A percentile compares a stretch with the other conserved stretches of the same genome.
Conservation (phyloP, 2,888 invertebrate species). For the Microchrysa polita region DNA sequence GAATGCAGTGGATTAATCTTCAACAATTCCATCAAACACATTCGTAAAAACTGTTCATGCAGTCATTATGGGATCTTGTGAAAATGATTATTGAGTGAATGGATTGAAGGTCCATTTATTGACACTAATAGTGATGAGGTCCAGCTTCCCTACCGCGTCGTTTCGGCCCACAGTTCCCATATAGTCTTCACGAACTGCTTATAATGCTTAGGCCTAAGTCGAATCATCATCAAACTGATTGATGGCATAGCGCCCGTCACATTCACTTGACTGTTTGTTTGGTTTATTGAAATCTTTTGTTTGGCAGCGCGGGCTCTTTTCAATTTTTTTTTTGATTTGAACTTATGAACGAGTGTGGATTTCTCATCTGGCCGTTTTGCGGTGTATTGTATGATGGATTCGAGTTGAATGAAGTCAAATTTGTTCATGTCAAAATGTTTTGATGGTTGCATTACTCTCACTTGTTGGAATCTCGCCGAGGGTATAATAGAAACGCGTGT, state of each 20-base stretch:
- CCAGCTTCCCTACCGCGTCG: constrained; percentile 15
- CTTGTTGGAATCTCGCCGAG: neutral
- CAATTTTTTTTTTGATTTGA: neutral
- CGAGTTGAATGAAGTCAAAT: constrained; percentile 24
- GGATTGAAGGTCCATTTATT: constrained; percentile 15
- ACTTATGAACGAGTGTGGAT: neutral
- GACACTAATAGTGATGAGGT: constrained; percentile 14
- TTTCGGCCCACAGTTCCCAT: neutral
- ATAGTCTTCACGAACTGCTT: too few relatives aligned
- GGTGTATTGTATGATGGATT: constrained; percentile 29
- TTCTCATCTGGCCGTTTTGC: constrained; percentile 5
- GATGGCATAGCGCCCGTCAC: constrained; percentile 43
- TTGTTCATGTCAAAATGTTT: constrained; percentile 34
- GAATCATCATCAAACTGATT: constrained; percentile 41
- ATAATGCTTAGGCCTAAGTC: neutral
- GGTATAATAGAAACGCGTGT: neutral
- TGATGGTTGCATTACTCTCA: neutral
- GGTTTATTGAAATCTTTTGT: constrained; percentile 42
- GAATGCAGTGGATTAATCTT: neutral
- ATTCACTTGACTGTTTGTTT: constrained; percentile 31
- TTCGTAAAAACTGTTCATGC: neutral
- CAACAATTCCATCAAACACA: neutral
- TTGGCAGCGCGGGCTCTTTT: constrained; percentile 16
- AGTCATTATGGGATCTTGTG: neutral
- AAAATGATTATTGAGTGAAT: neutral